Evolutionary conservation across 1,140 invertebrate species (phyloP), one percentile per base, ranked within the genome.

Genomic region (Heterodera schachtii): DNA sequence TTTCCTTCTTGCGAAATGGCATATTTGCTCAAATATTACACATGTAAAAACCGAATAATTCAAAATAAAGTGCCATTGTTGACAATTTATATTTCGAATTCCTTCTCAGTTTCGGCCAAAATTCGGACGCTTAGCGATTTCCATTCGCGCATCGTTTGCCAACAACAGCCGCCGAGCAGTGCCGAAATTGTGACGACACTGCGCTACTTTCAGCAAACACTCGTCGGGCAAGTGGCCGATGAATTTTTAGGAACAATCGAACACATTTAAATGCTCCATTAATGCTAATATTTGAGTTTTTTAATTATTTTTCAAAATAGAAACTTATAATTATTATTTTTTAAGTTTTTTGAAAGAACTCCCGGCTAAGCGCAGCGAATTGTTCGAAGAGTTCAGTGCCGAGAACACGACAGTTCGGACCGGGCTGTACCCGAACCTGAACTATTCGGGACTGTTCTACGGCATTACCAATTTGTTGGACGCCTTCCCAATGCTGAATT

Each of bases 161-260:
- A 95, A 85, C 93, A 94, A 86, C 93, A 95, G 88, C 96, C 97
- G 47, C 97, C 97, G 75, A 95, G 95, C 80, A 96, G 96, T 79
- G 92, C 94, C 80, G 97, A 99, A 91, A 95, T 98, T 90, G 95
- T 95, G 75, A 97, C 96, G 90, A 98, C 96, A 79, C 93, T 99
- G 86, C 97, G 98, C 91, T 98, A 96, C 91, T 98, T 99, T 91
- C 96, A 96, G 46, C 95, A 97, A 92, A 97, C 95, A 74, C 92
- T 99, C 79, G 92, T 98, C 85, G 95, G 91, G 97, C 98, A 93
- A 93, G 93, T 93, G 31, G 31, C 31, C 31, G 31, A 31, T 31
- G 31, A 31, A 31, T 31, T 31, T 31, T 31, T 31, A 31, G 31
- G 31, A 31, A 31, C 31, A 31, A 31, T 31, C 31, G 31, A 31